These are phyloP conservation scores for Nemotelus nigrinus DNA, from an alignment of 2,888 invertebrate genomes.

Conservation along the genomic window DNA sequence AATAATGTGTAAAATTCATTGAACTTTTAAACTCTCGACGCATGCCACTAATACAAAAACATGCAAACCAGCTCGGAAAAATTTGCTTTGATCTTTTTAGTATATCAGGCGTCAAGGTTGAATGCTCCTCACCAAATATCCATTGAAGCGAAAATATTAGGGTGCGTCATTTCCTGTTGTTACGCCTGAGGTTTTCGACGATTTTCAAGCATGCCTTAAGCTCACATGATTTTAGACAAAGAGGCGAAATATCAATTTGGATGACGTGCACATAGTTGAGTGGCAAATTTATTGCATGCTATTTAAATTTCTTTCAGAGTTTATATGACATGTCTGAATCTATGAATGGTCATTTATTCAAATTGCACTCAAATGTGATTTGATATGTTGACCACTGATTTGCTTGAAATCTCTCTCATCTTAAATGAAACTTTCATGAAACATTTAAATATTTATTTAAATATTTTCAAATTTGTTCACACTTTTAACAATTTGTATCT, in stretches of 20 bases:
- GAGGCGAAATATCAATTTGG: slow-evolving; percentile 13
- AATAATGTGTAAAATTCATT: no score
- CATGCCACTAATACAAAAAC: no score
- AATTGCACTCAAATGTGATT: no score
- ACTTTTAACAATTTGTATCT: background rate
- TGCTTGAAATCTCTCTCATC: no score
- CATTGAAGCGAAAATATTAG: slow-evolving; percentile 45
- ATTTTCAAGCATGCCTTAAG: slow-evolving; percentile 12
- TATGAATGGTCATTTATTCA: no score
- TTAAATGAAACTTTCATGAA: no score
- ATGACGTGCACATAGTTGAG: slow-evolving; percentile 24
- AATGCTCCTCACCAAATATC: slow-evolving; percentile 48
- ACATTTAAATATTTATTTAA: background rate
- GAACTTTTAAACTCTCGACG: no score
- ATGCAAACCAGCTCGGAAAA: no score
- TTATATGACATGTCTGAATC: no score
- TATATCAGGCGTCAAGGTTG: slow-evolving; percentile 34
- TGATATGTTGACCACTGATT: no score
- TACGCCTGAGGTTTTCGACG: slow-evolving; percentile 14
- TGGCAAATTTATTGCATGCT: background rate
- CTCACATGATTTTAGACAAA: slow-evolving; percentile 19
- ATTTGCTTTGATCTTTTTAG: no score
- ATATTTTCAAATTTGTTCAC: background rate
- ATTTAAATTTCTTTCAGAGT: no score
- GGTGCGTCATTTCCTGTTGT: slow-evolving; percentile 51